Percentiles rank a stretch among this genome's conserved stretches.
These are phyloP conservation scores for Nymphicus hollandicus DNA, from an alignment of 2,113 vertebrate genomes.

Conservation along the genomic window DNA sequence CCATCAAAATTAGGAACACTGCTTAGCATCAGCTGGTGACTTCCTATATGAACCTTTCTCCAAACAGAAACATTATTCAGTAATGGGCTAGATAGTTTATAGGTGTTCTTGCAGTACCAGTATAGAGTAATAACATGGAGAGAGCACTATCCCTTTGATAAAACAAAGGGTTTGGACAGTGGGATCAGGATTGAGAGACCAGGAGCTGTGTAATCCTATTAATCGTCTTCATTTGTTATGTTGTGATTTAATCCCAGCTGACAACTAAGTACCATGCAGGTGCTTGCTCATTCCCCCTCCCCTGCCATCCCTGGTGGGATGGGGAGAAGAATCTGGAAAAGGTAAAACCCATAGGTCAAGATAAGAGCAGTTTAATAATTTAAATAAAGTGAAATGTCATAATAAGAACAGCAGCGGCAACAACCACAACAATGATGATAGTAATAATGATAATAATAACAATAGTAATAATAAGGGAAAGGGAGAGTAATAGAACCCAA, in stretches of 20 bases:
- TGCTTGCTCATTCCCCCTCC: background rate
- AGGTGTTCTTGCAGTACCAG: background rate
- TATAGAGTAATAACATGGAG: background rate
- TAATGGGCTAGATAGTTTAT: background rate
- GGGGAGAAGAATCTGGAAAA: background rate
- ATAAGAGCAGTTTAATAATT: background rate
- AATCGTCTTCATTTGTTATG: background rate
- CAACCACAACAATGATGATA: background rate
- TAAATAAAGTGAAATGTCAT: background rate
- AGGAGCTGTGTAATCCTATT: background rate
- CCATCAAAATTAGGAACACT: background rate
- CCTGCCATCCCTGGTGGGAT: background rate
- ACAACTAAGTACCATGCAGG: background rate
- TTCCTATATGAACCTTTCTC: background rate
- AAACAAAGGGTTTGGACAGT: background rate
- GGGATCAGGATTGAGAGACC: background rate
- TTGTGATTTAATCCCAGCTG: background rate
- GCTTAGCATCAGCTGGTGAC: background rate
- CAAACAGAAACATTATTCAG: background rate
- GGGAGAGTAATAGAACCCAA: background rate
- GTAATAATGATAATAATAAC: background rate
- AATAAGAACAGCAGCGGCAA: background rate
- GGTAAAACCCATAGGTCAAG: background rate
- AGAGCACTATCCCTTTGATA: background rate
- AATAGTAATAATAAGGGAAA: background rate